Percentiles rank a stretch among this genome's conserved stretches.
Evolutionary conservation across 1,140 invertebrate genomes (phyloP).

Genomic region (Microplitis mediator): DNA sequence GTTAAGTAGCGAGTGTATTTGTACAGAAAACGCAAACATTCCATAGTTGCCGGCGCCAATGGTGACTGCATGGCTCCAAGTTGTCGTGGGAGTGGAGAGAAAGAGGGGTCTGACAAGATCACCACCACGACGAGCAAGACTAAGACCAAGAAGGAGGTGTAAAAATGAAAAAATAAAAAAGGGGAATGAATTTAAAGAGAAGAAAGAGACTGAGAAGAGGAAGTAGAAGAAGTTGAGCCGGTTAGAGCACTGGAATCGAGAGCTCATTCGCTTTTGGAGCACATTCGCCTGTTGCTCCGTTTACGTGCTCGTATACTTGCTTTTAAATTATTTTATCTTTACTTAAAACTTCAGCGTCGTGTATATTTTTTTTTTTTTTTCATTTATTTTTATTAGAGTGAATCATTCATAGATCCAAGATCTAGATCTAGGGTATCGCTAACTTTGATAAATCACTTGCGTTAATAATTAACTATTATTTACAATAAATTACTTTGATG

Average conservation of each 20-base stretch:
- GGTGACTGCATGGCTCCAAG: constrained; percentile 15
- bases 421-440: no score
- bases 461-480: neutral
- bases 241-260: constrained; percentile 8
- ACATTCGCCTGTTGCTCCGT: constrained; percentile 25
- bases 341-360: no score
- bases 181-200: neutral
- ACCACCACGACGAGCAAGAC: neutral
- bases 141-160: neutral
- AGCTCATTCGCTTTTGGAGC: constrained; percentile 4
- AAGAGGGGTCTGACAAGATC: neutral
- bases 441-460: no score
- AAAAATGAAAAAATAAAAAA: neutral
- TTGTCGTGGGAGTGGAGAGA: neutral
- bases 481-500: no score
- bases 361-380: neutral
- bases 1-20: neutral
- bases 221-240: constrained; percentile 13
- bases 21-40: constrained; percentile 8
- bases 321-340: neutral
- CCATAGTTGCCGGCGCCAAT: constrained; percentile 23
- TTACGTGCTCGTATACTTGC: neutral
- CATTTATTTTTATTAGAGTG: neutral
- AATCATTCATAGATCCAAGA: no score
- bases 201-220: constrained; percentile 3